Evolutionary conservation across 2,113 vertebrate species (phyloP).

Genomic region (Xiphophorus hellerii): DNA sequence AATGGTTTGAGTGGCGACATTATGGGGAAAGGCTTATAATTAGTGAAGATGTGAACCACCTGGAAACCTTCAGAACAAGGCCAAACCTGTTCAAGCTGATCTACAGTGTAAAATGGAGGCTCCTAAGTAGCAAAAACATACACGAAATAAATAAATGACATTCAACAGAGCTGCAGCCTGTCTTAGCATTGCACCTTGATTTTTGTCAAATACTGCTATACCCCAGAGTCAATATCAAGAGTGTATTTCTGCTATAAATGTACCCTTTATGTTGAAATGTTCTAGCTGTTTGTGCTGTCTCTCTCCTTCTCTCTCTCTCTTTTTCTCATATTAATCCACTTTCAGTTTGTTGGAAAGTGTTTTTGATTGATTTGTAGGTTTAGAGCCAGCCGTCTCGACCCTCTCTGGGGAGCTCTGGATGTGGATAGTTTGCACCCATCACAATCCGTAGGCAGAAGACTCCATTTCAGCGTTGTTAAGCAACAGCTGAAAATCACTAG

Average conservation of each 20-base stretch:
- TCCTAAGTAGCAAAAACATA: neutral
- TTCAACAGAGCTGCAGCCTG: too few relatives aligned
- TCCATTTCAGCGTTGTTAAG: constrained; percentile 63
- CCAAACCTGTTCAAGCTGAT: constrained; percentile 7
- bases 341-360: constrained; percentile 74
- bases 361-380: constrained; percentile 84
- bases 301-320: constrained; percentile 37
- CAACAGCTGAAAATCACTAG: constrained; percentile 70
- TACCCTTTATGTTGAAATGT: constrained; percentile 22
- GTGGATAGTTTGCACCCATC: constrained; percentile 76
- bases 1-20: neutral
- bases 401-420: constrained; percentile 85
- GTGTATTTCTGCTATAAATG: constrained; percentile 11
- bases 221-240: neutral
- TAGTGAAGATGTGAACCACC: too few relatives aligned
- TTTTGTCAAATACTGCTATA: too few relatives aligned
- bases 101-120: neutral
- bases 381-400: constrained; percentile 64
- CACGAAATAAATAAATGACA: constrained; percentile 1
- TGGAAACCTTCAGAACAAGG: neutral
- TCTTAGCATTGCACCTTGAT: too few relatives aligned
- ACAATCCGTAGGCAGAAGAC: constrained; percentile 84
- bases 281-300: constrained; percentile 39
- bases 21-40: too few relatives aligned
- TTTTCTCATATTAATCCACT: constrained; percentile 54